A percentile compares a stretch with the other conserved stretches of the same genome.
Evolutionary conservation across 1,140 invertebrate genomes (phyloP).

Genomic region (Halictus rubicundus): DNA sequence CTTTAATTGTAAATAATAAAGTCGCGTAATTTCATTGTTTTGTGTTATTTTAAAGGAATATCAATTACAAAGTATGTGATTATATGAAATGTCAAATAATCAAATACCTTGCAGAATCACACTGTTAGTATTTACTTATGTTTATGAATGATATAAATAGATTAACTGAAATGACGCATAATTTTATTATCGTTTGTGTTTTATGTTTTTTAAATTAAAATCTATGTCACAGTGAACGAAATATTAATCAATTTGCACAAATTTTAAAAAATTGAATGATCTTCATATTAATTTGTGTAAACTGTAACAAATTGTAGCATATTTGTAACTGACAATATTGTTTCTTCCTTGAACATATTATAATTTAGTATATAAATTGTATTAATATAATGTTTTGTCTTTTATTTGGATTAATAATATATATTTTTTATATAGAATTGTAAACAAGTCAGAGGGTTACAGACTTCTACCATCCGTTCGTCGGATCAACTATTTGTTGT

Average conservation of each 20-base stretch:
- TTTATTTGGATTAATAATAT: not conserved
- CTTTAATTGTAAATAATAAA: not conserved
- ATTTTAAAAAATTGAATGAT: not conserved
- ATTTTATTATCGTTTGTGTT: not conserved
- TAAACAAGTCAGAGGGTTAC: conserved; percentile 69
- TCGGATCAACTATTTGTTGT: conserved; percentile 75
- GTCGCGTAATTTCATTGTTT: not conserved
- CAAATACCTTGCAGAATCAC: too few species aligned
- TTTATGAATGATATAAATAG: not conserved
- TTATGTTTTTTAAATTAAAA: not conserved
- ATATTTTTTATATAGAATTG: conserved; percentile 52
- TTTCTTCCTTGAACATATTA: not conserved
- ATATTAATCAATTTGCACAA: not conserved
- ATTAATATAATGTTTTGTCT: not conserved
- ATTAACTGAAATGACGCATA: not conserved
- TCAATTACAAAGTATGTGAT: not conserved
- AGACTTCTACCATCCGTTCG: conserved; percentile 62
- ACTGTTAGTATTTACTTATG: not conserved
- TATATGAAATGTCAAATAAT: not conserved
- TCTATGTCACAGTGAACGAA: not conserved
- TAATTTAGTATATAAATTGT: not conserved
- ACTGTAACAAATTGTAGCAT: not conserved
- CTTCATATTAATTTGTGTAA: not conserved
- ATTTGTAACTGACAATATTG: not conserved
- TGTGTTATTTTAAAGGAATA: not conserved